A percentile compares a stretch with the other conserved stretches of the same genome.
Evolutionary conservation across 1,140 invertebrate species (phyloP).

Genomic region (Brachionus plicatilis): DNA sequence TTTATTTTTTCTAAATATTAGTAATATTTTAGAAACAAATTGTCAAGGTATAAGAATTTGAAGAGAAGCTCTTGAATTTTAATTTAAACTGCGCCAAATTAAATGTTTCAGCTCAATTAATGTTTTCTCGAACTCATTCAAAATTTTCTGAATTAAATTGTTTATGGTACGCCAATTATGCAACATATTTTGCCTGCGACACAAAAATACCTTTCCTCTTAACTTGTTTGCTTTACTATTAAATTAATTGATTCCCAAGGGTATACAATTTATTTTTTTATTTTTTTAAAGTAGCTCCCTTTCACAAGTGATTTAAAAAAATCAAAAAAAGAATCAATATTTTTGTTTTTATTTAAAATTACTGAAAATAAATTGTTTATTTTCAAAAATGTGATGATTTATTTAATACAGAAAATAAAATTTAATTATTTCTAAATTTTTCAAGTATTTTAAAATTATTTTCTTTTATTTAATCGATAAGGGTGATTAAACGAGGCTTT

Average conservation of each 20-base stretch:
- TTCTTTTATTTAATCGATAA: too few relatives aligned
- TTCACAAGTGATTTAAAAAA: too few relatives aligned
- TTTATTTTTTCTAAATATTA: background rate
- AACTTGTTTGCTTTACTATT: background rate
- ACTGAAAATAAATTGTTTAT: too few relatives aligned
- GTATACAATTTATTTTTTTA: background rate
- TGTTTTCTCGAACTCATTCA: background rate
- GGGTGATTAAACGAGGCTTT: too few relatives aligned
- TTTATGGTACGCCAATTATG: constrained; percentile 17
- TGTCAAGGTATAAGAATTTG: background rate
- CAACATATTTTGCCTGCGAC: background rate
- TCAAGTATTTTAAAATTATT: too few relatives aligned
- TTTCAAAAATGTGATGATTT: too few relatives aligned
- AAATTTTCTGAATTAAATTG: background rate
- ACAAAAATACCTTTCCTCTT: background rate
- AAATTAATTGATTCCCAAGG: background rate
- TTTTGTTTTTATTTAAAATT: too few relatives aligned
- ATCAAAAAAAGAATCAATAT: too few relatives aligned
- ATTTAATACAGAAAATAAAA: too few relatives aligned
- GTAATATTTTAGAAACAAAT: background rate
- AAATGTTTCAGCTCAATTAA: background rate
- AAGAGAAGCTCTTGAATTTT: background rate
- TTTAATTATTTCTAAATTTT: too few relatives aligned
- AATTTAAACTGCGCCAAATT: background rate
- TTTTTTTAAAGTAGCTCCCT: too few relatives aligned